These are phyloP conservation scores for Tachyglossus aculeatus DNA, from an alignment of 2,797 vertebrate species.

Conservation along the genomic window DNA sequence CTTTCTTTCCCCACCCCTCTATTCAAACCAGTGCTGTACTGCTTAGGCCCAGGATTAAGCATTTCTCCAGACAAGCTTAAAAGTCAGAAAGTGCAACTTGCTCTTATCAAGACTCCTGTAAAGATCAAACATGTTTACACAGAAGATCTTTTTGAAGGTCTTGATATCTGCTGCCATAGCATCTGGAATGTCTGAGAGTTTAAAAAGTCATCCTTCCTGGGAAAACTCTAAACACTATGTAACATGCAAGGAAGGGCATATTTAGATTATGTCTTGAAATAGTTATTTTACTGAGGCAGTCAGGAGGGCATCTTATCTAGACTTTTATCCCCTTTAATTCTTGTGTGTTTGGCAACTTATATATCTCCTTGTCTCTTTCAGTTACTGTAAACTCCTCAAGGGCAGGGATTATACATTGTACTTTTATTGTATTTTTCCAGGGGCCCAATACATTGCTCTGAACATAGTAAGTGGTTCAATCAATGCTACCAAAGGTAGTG, in stretches of 20 bases:
- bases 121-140: conserved; percentile 19
- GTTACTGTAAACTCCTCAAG: too few species aligned
- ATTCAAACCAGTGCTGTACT: too few species aligned
- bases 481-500: too few species aligned
- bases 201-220: conserved; percentile 1
- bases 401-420: too few species aligned
- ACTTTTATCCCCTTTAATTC: too few species aligned
- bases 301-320: too few species aligned
- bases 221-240: conserved; percentile 23
- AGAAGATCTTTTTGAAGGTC: conserved; percentile 7
- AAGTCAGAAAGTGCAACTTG: conserved; percentile 7
- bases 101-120: not conserved
- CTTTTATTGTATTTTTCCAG: too few species aligned
- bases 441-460: too few species aligned
- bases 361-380: too few species aligned
- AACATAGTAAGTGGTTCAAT: too few species aligned
- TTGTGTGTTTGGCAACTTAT: too few species aligned
- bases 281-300: not conserved
- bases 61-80: conserved; percentile 10
- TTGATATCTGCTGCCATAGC: conserved; percentile 34
- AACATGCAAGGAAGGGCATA: conserved; percentile 18
- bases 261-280: not conserved
- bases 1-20: too few species aligned
- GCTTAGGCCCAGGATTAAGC: conserved; percentile 18
- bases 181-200: conserved; percentile 5